Percentiles rank a stretch among this genome's conserved stretches.
phyloP scores from a whole-genome alignment of 1,140 invertebrate species.

The Littorina saxatilis region DNA sequence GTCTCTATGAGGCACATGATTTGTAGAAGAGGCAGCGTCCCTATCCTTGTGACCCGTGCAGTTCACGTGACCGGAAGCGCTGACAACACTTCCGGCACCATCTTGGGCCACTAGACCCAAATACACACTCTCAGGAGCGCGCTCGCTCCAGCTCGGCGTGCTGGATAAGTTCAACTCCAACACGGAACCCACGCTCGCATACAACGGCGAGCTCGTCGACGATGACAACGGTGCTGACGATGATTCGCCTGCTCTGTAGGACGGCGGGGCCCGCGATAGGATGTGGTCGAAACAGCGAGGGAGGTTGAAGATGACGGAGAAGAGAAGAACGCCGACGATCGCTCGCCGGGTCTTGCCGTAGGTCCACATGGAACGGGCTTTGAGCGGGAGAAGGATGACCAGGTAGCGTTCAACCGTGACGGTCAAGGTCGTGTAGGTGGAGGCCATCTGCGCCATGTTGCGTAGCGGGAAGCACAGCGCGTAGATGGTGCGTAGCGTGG shows the following conservation, averaged over 20 bases:
- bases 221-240: too few species aligned
- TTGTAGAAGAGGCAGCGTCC: too few species aligned
- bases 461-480: conserved; percentile 78
- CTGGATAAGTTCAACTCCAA: too few species aligned
- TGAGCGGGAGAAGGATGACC: conserved; percentile 42
- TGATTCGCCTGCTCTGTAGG: too few species aligned
- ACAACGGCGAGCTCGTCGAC: too few species aligned
- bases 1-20: too few species aligned
- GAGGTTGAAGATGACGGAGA: conserved; percentile 51
- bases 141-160: background rate
- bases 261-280: background rate
- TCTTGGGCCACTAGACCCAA: background rate
- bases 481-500: conserved; percentile 74
- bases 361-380: conserved; percentile 44
- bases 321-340: conserved; percentile 45
- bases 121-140: background rate
- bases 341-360: conserved; percentile 42
- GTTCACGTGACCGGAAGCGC: background rate
- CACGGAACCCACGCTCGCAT: too few species aligned
- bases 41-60: background rate
- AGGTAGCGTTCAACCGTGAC: conserved; percentile 36
- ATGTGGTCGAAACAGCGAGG: conserved; percentile 45
- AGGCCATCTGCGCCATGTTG: conserved; percentile 85
- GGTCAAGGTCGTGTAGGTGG: conserved; percentile 84
- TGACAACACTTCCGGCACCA: background rate